Percentiles rank a stretch among this genome's conserved stretches.
Conservation (phyloP, 1,140 invertebrate genomes). For the Ctenoplectra terminalis region DNA sequence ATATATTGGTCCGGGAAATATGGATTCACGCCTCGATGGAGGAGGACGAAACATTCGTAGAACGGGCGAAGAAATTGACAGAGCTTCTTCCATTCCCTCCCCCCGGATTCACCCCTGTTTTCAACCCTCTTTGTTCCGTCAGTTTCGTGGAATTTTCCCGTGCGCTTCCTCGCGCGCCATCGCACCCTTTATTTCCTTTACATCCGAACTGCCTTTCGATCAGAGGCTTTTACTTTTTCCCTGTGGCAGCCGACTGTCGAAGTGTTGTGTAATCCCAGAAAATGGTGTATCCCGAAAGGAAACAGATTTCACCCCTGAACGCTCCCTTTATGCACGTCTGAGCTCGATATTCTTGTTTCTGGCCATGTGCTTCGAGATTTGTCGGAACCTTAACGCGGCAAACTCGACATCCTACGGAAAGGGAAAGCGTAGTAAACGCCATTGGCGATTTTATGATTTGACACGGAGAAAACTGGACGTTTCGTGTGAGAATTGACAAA, state of each 20-base stretch:
- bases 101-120: background rate
- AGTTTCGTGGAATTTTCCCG: constrained; percentile 42
- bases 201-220: constrained; percentile 58
- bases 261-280: constrained; percentile 67
- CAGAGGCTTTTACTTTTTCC: constrained; percentile 58
- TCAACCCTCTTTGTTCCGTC: background rate
- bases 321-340: constrained; percentile 51
- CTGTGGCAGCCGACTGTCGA: constrained; percentile 57
- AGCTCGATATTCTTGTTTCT: constrained; percentile 52
- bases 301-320: constrained; percentile 62
- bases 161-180: constrained; percentile 48
- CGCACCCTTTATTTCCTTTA: constrained; percentile 65
- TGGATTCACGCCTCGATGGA: constrained; percentile 33
- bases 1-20: constrained; percentile 34
- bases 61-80: constrained; percentile 48
- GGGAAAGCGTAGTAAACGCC: background rate
- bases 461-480: too few species aligned
- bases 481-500: too few species aligned
- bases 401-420: background rate
- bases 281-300: constrained; percentile 63
- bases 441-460: background rate
- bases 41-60: constrained; percentile 33
- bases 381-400: constrained; percentile 10
- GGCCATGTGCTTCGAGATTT: constrained; percentile 2
- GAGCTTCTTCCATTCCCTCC: constrained; percentile 29